Base-by-base conservation (phyloP, 1,140 invertebrate genomes). In the Drosophila sucinea region DNA sequence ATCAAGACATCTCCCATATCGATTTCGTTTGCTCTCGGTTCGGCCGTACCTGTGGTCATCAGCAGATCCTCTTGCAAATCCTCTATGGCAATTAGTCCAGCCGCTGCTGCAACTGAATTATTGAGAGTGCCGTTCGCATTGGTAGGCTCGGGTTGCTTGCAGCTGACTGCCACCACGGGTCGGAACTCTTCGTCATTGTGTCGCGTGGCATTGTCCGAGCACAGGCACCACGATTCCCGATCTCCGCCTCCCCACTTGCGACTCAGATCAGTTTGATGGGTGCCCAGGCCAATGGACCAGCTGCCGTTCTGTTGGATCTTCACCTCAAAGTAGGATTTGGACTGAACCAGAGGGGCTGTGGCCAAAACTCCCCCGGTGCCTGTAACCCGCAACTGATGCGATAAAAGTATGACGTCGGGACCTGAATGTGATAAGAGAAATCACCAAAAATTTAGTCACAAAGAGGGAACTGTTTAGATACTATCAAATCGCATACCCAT, bases 301-400 rank as follows among this genome's bases (percentile, higher is more conserved):
- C 96, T 94, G 90, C 98, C 98, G 81, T 96, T 95, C 91, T 99
- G 98, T 92, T 99, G 98, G 68, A 99, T 93, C 94, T 99, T 99
- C 2, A 99, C 96, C 95, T 99, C 98, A 94, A 99, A 99, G 93
- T 99, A 99, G 11, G 98, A 97, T 94, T 99, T 99, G 79, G 98
- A 99, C 92, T 99, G 99, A 10, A 97, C 96, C 58, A 98, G 92
- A 0, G 98, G 98, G 29, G 97, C 97, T 92, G 96, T 98, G 6
- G 97, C 97, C 35, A 99, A 93, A 0, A 97, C 97, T 77, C 97
- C 98, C 29, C 99, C 99, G 30, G 96, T 96, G 27, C 99, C 99
- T 93, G 99, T 99, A 51, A 99, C 96, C 83, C 99, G 93, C 72
- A 96, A 94, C 51, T 98, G 98, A 93, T 98, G 98, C 94, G 99